phyloP scores from a whole-genome alignment of 2,113 vertebrate genomes.

The Paramisgurnus dabryanus region DNA sequence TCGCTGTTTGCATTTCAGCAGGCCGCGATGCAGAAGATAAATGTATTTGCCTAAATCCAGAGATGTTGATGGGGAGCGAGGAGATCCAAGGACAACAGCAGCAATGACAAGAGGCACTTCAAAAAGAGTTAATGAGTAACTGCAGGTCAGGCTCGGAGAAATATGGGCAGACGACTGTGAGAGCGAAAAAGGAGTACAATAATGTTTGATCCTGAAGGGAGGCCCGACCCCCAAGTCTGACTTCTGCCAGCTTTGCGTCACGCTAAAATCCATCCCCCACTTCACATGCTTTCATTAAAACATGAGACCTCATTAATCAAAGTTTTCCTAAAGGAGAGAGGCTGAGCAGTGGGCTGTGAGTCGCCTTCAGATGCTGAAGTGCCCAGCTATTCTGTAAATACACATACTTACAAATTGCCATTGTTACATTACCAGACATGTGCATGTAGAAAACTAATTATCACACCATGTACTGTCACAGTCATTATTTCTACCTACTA shows the following conservation, averaged over 20 bases:
- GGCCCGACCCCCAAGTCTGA: conserved; percentile 35
- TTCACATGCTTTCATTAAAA: conserved; percentile 66
- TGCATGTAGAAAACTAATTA: not conserved
- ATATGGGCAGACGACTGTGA: not conserved
- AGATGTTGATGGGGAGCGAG: conserved; percentile 10
- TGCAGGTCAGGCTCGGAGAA: conserved; percentile 33
- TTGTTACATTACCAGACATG: not conserved
- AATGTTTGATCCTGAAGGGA: conserved; percentile 17
- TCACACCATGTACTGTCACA: not conserved
- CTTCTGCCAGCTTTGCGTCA: conserved; percentile 57
- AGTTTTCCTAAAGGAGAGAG: conserved; percentile 46
- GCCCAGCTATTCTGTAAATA: not conserved
- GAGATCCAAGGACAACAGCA: conserved; percentile 41
- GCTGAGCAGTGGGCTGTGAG: conserved; percentile 24
- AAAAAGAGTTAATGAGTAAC: conserved; percentile 40
- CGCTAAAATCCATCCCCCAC: conserved; percentile 61
- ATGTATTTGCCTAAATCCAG: conserved; percentile 40
- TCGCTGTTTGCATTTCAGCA: conserved; percentile 39
- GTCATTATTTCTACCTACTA: too few relatives aligned
- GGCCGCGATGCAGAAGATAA: conserved; percentile 27
- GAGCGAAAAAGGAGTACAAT: not conserved
- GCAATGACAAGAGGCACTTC: conserved; percentile 26
- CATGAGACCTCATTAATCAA: conserved; percentile 71
- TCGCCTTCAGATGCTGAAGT: not conserved
- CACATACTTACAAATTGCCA: not conserved